These are phyloP conservation scores for Malurus alboscapulatus DNA, from an alignment of 2,113 vertebrate species.

Conservation along the genomic window DNA sequence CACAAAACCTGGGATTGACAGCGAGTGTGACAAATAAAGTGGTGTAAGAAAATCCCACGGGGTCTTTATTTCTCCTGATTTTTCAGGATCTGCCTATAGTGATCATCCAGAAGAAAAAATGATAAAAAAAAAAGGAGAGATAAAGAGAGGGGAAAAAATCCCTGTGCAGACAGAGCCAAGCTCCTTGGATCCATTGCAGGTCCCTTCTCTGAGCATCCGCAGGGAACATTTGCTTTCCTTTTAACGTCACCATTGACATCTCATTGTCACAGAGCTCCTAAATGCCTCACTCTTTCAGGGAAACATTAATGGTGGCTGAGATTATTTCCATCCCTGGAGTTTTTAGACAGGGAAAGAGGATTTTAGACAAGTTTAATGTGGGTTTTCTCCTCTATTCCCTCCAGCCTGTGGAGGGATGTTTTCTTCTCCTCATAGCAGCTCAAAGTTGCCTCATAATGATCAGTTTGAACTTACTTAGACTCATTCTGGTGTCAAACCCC, in stretches of 20 bases:
- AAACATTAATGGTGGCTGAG: neutral
- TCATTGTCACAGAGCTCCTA: neutral
- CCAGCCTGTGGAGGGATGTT: rapidly evolving
- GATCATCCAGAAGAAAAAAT: neutral
- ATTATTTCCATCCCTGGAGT: neutral
- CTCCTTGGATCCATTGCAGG: neutral
- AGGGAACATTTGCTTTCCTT: neutral
- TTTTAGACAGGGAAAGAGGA: neutral
- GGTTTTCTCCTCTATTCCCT: neutral
- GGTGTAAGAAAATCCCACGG: rapidly evolving
- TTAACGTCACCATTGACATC: neutral
- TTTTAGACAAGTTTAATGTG: neutral
- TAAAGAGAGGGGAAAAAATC: rapidly evolving
- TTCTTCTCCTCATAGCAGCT: neutral
- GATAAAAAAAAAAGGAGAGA: neutral
- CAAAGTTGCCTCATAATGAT: neutral
- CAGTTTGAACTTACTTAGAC: neutral
- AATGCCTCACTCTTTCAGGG: neutral
- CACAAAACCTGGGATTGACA: neutral
- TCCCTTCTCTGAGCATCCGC: neutral
- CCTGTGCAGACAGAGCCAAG: neutral
- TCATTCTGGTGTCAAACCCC: neutral
- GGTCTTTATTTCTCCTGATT: neutral
- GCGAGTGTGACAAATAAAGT: neutral
- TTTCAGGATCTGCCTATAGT: neutral